Evolutionary conservation across 1,140 invertebrate species (phyloP).

Genomic region (Bombus soroeensis): DNA sequence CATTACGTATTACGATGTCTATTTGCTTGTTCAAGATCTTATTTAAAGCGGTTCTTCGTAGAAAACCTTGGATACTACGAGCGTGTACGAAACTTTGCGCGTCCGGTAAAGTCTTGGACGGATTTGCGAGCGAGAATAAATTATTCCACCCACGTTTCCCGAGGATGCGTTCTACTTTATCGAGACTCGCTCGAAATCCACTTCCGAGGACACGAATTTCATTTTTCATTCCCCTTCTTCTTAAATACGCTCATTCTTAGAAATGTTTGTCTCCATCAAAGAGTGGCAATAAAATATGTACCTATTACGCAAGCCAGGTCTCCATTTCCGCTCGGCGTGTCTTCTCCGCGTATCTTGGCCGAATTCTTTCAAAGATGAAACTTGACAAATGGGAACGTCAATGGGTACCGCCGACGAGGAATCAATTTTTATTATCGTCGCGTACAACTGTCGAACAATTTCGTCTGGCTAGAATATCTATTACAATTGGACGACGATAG

Average conservation of each 20-base stretch:
- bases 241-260: no score
- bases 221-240: neutral
- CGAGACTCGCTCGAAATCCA: neutral
- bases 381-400: neutral
- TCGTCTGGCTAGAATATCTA: slow-evolving; percentile 66
- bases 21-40: slow-evolving; percentile 19
- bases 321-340: no score
- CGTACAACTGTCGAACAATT: slow-evolving; percentile 19
- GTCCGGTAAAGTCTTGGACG: slow-evolving; percentile 10
- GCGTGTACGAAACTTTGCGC: neutral
- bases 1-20: neutral
- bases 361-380: neutral
- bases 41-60: neutral
- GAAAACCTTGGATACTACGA: neutral
- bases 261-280: no score
- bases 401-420: neutral
- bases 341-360: no score
- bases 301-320: neutral
- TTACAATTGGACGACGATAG: slow-evolving; percentile 76
- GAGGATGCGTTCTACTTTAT: slow-evolving; percentile 1
- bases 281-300: neutral
- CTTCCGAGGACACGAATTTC: neutral
- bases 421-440: neutral
- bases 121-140: slow-evolving; percentile 35
- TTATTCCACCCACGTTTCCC: slow-evolving; percentile 41